These are phyloP conservation scores for Himantopus leucocephalus DNA, from an alignment of 2,113 vertebrate species.

Conservation along the genomic window DNA sequence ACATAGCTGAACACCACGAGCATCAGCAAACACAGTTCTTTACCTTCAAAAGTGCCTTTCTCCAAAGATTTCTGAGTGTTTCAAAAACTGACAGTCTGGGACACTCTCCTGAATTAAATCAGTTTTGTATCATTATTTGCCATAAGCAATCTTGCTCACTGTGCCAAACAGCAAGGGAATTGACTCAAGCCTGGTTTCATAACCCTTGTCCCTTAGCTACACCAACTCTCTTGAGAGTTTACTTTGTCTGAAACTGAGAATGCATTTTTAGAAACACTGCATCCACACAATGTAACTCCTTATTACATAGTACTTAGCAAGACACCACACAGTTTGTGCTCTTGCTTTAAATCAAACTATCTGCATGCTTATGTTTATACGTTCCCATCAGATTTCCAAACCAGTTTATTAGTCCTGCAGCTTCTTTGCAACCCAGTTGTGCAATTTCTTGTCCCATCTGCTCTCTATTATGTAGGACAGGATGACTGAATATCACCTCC, in stretches of 20 bases:
- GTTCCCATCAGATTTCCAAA: background rate
- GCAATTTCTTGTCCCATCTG: background rate
- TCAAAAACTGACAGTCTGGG: background rate
- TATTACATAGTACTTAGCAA: background rate
- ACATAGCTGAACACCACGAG: background rate
- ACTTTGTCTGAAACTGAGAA: background rate
- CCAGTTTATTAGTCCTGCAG: background rate
- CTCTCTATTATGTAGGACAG: background rate
- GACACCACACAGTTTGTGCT: background rate
- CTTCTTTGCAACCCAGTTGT: background rate
- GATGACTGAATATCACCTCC: background rate
- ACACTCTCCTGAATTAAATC: background rate
- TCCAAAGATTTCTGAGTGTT: background rate
- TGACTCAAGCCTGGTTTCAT: background rate
- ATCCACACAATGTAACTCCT: background rate
- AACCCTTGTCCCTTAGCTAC: background rate
- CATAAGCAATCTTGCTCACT: background rate
- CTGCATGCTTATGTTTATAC: background rate
- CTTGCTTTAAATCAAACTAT: background rate
- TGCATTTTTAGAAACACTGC: background rate
- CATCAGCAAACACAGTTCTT: background rate
- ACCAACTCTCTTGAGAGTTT: background rate
- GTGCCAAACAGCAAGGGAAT: background rate
- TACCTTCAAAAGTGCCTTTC: background rate
- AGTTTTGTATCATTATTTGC: background rate